Conservation (phyloP, 2,113 vertebrate genomes). For the Psilopsiagon aymara region DNA sequence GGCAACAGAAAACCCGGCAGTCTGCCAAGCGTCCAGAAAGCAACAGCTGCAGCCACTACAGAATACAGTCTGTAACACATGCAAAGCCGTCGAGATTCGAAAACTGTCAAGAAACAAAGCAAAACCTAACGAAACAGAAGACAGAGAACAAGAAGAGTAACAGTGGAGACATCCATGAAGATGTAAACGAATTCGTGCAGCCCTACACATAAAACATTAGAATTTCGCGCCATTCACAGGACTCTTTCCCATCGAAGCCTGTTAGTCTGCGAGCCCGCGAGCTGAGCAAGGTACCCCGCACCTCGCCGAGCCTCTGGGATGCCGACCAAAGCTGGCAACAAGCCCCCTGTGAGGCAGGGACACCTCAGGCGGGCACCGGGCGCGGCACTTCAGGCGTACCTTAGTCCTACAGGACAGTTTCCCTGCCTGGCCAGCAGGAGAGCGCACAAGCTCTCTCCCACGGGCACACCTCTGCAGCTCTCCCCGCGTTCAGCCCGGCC, state of each 20-base stretch:
- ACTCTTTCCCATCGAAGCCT: not conserved
- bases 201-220: accelerated
- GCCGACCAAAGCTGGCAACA: accelerated
- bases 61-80: not conserved
- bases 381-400: accelerated
- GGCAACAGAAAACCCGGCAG: not conserved
- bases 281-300: not conserved
- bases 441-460: not conserved
- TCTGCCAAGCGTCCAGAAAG: not conserved
- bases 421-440: not conserved
- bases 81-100: not conserved
- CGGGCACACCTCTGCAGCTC: not conserved
- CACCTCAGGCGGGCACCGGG: accelerated
- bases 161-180: not conserved
- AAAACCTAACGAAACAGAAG: not conserved
- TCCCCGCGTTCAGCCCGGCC: not conserved
- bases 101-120: not conserved
- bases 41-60: too few species aligned
- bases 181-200: not conserved
- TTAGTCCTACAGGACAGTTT: accelerated
- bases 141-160: not conserved
- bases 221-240: not conserved
- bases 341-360: accelerated
- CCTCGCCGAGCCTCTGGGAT: not conserved
- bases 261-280: accelerated